A percentile compares a stretch with the other conserved stretches of the same genome.
phyloP scores from a whole-genome alignment of 1,140 invertebrate genomes.

The Caenorhabditis elegans region DNA sequence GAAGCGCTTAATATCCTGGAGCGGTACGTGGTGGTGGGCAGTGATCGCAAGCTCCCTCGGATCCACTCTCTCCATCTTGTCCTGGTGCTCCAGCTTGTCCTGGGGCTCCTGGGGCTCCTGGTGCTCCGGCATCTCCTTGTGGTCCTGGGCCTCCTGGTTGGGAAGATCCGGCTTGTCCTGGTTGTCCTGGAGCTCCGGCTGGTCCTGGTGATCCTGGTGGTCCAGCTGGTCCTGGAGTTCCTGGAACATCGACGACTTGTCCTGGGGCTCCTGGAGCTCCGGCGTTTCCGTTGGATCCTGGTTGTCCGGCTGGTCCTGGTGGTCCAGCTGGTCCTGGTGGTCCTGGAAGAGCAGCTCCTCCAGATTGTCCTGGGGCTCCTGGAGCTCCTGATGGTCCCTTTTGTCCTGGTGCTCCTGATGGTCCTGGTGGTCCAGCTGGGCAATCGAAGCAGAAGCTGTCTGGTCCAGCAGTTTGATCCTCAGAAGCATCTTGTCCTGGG shows the following conservation, averaged over 20 bases:
- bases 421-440: constrained; percentile 44
- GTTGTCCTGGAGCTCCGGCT: constrained; percentile 44
- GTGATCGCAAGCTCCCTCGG: constrained; percentile 44
- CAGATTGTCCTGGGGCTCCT: constrained; percentile 22
- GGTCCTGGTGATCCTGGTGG: constrained; percentile 48
- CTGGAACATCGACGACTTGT: constrained; percentile 44
- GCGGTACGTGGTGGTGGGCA: constrained; percentile 45
- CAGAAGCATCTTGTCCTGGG: constrained; percentile 31
- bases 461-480: constrained; percentile 15
- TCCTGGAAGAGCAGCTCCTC: constrained; percentile 36
- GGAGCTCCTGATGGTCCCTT: constrained; percentile 43
- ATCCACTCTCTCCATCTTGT: constrained; percentile 25
- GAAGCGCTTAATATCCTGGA: constrained; percentile 42
- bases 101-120: constrained; percentile 51
- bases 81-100: constrained; percentile 52
- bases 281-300: constrained; percentile 41
- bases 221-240: constrained; percentile 46
- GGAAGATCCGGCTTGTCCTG: constrained; percentile 38
- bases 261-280: constrained; percentile 45
- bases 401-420: constrained; percentile 40
- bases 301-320: constrained; percentile 46
- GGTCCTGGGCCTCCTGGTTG: constrained; percentile 44
- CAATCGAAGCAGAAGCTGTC: constrained; percentile 48
- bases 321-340: constrained; percentile 43
- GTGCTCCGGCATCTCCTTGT: constrained; percentile 56